A percentile compares a stretch with the other conserved stretches of the same genome.
Evolutionary conservation across 2,888 invertebrate species (phyloP).

Genomic region (Thyatira batis): DNA sequence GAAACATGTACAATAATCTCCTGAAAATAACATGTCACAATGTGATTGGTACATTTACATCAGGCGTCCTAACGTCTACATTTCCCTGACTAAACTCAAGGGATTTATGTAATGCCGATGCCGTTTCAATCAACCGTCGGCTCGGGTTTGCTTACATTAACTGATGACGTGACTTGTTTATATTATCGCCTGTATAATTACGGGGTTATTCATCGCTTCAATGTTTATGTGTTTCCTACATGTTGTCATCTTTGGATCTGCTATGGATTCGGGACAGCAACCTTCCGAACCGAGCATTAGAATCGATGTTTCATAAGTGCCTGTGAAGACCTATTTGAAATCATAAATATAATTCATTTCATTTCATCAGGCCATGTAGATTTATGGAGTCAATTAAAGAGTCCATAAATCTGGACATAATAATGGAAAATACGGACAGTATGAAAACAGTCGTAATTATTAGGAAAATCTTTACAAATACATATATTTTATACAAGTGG

Average conservation of each 20-base stretch:
- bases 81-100: conserved; percentile 21
- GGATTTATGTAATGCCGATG: conserved; percentile 36
- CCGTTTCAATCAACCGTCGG: conserved; percentile 36
- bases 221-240: background rate
- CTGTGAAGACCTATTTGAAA: too few species aligned
- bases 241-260: background rate
- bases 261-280: background rate
- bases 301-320: too few species aligned
- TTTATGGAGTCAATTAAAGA: too few species aligned
- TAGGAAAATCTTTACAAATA: too few species aligned
- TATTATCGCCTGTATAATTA: conserved; percentile 11
- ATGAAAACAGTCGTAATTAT: too few species aligned
- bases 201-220: conserved; percentile 2
- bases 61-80: background rate
- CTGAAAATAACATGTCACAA: background rate
- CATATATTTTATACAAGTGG: too few species aligned
- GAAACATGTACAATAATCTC: background rate
- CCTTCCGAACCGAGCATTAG: too few species aligned
- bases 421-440: too few species aligned
- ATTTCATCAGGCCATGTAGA: too few species aligned
- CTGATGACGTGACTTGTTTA: conserved; percentile 31
- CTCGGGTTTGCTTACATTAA: conserved; percentile 41
- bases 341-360: too few species aligned
- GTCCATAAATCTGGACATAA: too few species aligned
- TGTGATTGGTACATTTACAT: conserved; percentile 11